A percentile compares a stretch with the other conserved stretches of the same genome.
phyloP scores from a whole-genome alignment of 2,797 vertebrate genomes.

The Pithecia hirsuta region DNA sequence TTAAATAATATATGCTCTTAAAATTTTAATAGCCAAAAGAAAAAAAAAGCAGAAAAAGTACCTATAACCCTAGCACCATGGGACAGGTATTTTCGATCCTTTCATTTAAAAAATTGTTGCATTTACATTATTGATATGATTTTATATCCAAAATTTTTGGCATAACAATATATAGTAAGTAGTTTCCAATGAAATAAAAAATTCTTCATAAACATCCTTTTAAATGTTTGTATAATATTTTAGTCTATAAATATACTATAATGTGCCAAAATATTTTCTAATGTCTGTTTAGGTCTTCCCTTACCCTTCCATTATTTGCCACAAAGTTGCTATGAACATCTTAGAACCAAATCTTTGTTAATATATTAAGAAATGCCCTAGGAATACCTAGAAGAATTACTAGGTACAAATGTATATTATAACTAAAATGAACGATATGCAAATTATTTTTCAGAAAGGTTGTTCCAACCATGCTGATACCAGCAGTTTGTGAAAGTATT shows the following conservation, averaged over 20 bases:
- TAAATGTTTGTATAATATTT: background rate
- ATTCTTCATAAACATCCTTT: background rate
- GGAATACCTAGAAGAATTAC: background rate
- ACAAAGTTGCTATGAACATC: background rate
- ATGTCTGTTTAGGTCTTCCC: background rate
- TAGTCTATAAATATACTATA: background rate
- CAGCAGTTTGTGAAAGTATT: background rate
- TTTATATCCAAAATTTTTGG: background rate
- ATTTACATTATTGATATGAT: background rate
- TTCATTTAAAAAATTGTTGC: background rate
- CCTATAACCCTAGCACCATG: background rate
- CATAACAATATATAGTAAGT: background rate
- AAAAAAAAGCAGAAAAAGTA: background rate
- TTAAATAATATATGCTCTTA: background rate
- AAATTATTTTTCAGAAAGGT: constrained; percentile 3
- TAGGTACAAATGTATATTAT: background rate
- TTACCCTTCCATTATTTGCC: background rate
- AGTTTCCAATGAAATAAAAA: background rate
- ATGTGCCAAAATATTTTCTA: background rate
- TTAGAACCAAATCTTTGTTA: background rate
- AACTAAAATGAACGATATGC: background rate
- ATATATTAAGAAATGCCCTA: background rate
- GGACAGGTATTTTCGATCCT: background rate
- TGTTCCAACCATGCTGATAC: background rate
- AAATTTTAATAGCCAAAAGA: constrained; percentile 12